phyloP scores from a whole-genome alignment of 2,113 vertebrate species.

The Limanda limanda region DNA sequence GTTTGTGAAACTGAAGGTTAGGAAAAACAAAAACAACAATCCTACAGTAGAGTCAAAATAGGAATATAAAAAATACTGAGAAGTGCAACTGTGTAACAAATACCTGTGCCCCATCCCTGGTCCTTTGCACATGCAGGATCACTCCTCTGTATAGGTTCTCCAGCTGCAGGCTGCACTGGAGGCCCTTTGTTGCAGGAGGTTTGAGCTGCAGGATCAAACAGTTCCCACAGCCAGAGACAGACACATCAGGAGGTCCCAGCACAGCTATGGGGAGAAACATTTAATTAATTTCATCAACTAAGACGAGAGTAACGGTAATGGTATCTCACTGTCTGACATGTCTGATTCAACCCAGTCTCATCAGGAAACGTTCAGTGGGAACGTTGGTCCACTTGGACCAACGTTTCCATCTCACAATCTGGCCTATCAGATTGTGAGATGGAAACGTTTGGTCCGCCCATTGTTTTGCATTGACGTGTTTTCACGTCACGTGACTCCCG shows the following conservation, averaged over 20 bases:
- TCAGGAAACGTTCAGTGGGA: too few relatives aligned
- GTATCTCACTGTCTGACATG: too few relatives aligned
- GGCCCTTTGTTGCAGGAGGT: not conserved
- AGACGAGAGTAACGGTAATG: not conserved
- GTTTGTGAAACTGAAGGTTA: too few relatives aligned
- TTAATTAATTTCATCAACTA: not conserved
- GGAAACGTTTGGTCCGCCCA: too few relatives aligned
- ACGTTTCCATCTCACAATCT: too few relatives aligned
- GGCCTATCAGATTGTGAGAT: too few relatives aligned
- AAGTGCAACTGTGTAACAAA: not conserved
- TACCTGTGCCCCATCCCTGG: constrained; percentile 64
- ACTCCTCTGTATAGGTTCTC: constrained; percentile 23
- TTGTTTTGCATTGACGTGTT: too few relatives aligned
- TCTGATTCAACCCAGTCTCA: too few relatives aligned
- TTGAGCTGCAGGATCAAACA: constrained; percentile 71
- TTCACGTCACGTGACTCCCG: too few relatives aligned
- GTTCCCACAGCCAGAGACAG: constrained; percentile 74
- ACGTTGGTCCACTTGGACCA: too few relatives aligned
- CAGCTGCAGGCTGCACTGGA: not conserved
- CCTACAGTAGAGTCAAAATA: not conserved
- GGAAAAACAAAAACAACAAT: too few relatives aligned
- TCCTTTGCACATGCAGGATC: constrained; percentile 40
- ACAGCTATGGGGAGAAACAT: constrained; percentile 52
- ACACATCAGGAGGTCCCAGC: constrained; percentile 66
- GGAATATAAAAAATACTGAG: not conserved